phyloP scores from a whole-genome alignment of 2,888 invertebrate genomes.

The Philopedon plagiatum region DNA sequence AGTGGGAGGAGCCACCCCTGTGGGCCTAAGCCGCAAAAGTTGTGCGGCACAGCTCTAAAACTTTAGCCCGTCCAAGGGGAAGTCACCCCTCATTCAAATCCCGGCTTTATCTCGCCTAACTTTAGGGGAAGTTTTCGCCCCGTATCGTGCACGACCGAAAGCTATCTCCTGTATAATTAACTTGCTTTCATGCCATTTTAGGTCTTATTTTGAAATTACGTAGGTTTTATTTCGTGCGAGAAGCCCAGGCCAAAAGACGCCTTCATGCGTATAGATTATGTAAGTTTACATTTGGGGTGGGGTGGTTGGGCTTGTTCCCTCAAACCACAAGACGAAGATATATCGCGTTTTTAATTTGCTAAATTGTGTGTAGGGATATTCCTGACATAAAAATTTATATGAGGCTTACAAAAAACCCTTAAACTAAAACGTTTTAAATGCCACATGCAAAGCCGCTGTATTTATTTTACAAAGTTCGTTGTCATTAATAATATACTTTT shows the following conservation, averaged over 20 bases:
- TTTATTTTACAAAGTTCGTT: no score
- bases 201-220: slow-evolving; percentile 63
- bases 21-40: slow-evolving; percentile 69
- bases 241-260: slow-evolving; percentile 61
- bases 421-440: slow-evolving; percentile 39
- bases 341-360: slow-evolving; percentile 57
- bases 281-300: slow-evolving; percentile 56
- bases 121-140: slow-evolving; percentile 62
- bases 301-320: slow-evolving; percentile 36
- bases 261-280: slow-evolving; percentile 63
- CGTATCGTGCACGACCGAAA: slow-evolving; percentile 61
- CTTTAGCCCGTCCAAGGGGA: slow-evolving; percentile 64
- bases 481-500: no score
- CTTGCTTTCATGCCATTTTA: slow-evolving; percentile 65
- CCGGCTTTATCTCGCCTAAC: slow-evolving; percentile 61
- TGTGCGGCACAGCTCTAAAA: slow-evolving; percentile 69
- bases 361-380: slow-evolving; percentile 49
- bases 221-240: slow-evolving; percentile 55
- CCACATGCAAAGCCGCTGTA: slow-evolving; percentile 35
- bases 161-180: slow-evolving; percentile 68
- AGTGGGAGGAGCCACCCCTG: slow-evolving; percentile 67
- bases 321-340: slow-evolving; percentile 61
- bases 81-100: slow-evolving; percentile 60
- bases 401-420: slow-evolving; percentile 42
- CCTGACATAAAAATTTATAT: slow-evolving; percentile 48